A percentile compares a stretch with the other conserved stretches of the same genome.
Conservation (phyloP, 2,113 vertebrate genomes). For the Melanerpes formicivorus region DNA sequence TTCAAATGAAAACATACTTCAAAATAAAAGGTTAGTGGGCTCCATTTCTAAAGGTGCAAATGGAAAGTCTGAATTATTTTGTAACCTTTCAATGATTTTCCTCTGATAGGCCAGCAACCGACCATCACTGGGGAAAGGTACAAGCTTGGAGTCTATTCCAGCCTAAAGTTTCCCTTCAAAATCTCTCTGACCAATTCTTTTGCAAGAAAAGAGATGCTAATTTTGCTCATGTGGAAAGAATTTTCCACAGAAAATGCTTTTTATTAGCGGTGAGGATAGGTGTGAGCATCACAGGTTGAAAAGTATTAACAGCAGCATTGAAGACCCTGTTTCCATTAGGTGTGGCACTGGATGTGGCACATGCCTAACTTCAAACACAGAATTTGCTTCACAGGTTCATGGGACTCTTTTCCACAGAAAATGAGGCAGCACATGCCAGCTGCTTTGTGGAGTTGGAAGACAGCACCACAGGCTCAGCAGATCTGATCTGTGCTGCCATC, state of each 20-base stretch:
- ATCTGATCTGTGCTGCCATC: not conserved
- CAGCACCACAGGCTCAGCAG: not conserved
- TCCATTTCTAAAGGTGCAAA: not conserved
- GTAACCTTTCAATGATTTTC: not conserved
- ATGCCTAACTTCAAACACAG: not conserved
- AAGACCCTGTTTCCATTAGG: not conserved
- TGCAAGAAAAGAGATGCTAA: not conserved
- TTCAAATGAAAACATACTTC: not conserved
- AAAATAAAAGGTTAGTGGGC: not conserved
- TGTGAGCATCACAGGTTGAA: not conserved
- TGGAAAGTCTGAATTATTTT: not conserved
- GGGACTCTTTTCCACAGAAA: not conserved
- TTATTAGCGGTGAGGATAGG: not conserved
- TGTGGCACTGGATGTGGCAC: not conserved
- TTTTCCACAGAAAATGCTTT: not conserved
- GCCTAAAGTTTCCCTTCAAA: not conserved
- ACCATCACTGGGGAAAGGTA: not conserved
- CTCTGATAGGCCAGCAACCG: not conserved
- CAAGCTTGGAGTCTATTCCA: not conserved
- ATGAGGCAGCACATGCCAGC: fast-evolving
- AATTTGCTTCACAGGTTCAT: not conserved
- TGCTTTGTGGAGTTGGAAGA: not conserved
- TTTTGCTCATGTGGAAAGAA: fast-evolving
- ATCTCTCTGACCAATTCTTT: not conserved
- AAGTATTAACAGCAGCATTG: not conserved